These are phyloP conservation scores for Sapajus apella DNA, from an alignment of 2,113 vertebrate species.

Conservation along the genomic window DNA sequence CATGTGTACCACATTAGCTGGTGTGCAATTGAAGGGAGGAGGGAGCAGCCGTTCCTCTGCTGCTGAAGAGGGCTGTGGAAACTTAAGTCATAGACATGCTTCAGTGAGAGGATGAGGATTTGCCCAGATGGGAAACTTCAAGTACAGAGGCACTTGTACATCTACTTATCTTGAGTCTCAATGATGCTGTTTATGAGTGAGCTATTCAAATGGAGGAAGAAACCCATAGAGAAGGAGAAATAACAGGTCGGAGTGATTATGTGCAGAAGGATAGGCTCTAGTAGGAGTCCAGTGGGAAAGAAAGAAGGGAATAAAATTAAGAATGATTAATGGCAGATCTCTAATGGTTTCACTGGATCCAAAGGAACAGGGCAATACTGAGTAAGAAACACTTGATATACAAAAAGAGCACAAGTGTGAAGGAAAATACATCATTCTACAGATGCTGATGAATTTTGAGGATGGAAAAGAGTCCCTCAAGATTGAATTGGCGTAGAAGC, in stretches of 20 bases:
- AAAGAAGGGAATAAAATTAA: constrained; percentile 62
- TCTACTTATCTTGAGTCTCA: constrained; percentile 69
- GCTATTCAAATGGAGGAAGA: constrained; percentile 62
- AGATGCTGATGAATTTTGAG: not conserved
- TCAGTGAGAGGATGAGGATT: constrained; percentile 64
- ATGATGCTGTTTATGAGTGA: constrained; percentile 60
- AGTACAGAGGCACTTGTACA: constrained; percentile 65
- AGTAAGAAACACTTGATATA: constrained; percentile 62
- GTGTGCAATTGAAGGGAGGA: not conserved
- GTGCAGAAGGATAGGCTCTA: constrained; percentile 55
- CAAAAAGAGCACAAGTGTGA: not conserved
- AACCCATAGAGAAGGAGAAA: constrained; percentile 51
- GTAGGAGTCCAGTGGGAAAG: constrained; percentile 59
- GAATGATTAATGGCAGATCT: constrained; percentile 56
- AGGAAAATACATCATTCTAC: constrained; percentile 18
- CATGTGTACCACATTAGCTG: not conserved
- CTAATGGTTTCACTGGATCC: constrained; percentile 54
- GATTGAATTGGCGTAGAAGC: not conserved
- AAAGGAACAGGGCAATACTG: constrained; percentile 41
- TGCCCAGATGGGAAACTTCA: constrained; percentile 68
- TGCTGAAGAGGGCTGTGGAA: constrained; percentile 44
- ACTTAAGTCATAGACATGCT: not conserved
- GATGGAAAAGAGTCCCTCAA: not conserved
- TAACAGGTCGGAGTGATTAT: constrained; percentile 67
- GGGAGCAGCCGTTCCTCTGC: constrained; percentile 1